phyloP scores from a whole-genome alignment of 2,888 invertebrate genomes.

The Nymphalis c-album region DNA sequence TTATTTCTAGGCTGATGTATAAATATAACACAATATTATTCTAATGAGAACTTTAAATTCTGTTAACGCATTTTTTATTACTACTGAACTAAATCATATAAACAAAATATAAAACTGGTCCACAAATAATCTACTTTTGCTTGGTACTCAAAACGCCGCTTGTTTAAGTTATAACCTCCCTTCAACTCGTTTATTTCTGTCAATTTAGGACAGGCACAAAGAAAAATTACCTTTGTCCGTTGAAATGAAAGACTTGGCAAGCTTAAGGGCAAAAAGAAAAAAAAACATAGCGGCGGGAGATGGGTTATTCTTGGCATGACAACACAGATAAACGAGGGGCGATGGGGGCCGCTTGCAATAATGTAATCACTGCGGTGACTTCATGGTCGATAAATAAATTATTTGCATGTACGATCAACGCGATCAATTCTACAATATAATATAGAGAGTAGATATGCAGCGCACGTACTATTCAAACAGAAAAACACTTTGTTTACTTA shows the following conservation, averaged over 20 bases:
- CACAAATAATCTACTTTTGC: too few relatives aligned
- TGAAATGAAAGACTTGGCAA: slow-evolving; percentile 33
- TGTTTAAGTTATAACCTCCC: slow-evolving; percentile 25
- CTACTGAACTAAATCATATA: too few relatives aligned
- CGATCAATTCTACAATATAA: slow-evolving; percentile 19
- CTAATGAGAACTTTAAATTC: too few relatives aligned
- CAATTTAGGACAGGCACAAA: slow-evolving; percentile 31
- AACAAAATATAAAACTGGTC: too few relatives aligned
- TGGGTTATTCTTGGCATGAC: slow-evolving; percentile 35
- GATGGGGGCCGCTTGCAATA: slow-evolving; percentile 31
- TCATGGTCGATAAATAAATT: slow-evolving; percentile 27
- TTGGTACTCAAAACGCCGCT: not conserved
- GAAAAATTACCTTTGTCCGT: slow-evolving; percentile 32
- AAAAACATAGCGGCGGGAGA: slow-evolving; percentile 22
- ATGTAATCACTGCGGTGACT: slow-evolving; percentile 28
- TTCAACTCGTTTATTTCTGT: slow-evolving; percentile 31
- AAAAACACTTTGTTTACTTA: too few relatives aligned
- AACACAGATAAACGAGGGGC: slow-evolving; percentile 33
- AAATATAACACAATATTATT: too few relatives aligned
- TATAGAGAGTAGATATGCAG: slow-evolving; percentile 18
- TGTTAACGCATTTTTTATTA: too few relatives aligned
- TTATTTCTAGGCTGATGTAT: too few relatives aligned
- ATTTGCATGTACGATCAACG: slow-evolving; percentile 30
- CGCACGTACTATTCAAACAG: slow-evolving; percentile 18
- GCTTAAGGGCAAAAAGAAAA: slow-evolving; percentile 25